Percentiles rank a stretch among this genome's conserved stretches.
Evolutionary conservation across 2,113 vertebrate genomes (phyloP).

Genomic region (Puntigrus tetrazona): DNA sequence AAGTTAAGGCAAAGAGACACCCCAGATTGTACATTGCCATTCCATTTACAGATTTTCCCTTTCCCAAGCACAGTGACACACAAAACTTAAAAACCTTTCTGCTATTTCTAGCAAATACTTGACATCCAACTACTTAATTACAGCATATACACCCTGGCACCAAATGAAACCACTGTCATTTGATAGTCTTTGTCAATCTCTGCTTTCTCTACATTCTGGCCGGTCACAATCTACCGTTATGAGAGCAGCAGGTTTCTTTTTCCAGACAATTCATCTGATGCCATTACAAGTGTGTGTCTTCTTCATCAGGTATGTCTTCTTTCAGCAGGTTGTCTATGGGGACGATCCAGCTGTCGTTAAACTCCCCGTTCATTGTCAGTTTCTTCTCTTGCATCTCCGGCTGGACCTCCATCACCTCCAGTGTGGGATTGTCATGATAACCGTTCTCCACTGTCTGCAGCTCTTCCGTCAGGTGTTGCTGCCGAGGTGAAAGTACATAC

Average conservation of each 20-base stretch:
- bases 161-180: background rate
- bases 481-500: background rate
- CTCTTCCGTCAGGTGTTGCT: constrained; percentile 94
- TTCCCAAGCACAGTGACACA: background rate
- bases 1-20: background rate
- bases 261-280: background rate
- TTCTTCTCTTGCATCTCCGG: constrained; percentile 97
- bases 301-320: constrained; percentile 87
- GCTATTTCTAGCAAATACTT: background rate
- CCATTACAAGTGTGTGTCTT: constrained; percentile 93
- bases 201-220: background rate
- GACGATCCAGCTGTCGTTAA: constrained; percentile 97
- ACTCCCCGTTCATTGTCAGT: constrained; percentile 81
- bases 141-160: background rate
- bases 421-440: constrained; percentile 95
- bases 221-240: background rate
- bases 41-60: background rate
- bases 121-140: background rate
- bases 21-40: background rate
- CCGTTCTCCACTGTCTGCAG: constrained; percentile 94
- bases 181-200: background rate
- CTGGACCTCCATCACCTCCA: constrained; percentile 96
- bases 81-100: background rate
- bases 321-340: constrained; percentile 90
- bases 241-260: background rate